Evolutionary conservation across 1,140 invertebrate genomes (phyloP).

Genomic region (Neuroterus valhalla): DNA sequence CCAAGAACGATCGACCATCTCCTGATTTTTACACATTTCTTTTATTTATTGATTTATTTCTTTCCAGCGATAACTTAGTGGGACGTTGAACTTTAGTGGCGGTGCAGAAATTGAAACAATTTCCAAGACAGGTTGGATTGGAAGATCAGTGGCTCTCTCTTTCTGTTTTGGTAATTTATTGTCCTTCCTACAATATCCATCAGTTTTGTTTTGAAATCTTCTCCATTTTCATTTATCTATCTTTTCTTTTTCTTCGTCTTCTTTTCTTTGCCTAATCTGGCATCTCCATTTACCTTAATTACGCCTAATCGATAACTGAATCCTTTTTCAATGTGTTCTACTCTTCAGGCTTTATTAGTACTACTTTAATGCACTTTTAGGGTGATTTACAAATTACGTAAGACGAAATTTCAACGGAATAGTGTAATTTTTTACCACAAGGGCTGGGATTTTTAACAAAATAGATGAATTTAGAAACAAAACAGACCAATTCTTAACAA

Average conservation of each 20-base stretch:
- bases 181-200: constrained; percentile 43
- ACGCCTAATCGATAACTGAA: constrained; percentile 9
- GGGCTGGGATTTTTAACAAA: too few species aligned
- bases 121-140: constrained; percentile 65
- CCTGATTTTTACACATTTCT: constrained; percentile 33
- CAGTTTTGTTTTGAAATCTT: constrained; percentile 40
- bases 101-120: constrained; percentile 55
- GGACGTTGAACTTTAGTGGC: constrained; percentile 67
- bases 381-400: too few species aligned
- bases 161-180: constrained; percentile 65
- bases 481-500: too few species aligned
- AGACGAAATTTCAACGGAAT: too few species aligned
- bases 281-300: constrained; percentile 33
- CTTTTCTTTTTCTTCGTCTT: constrained; percentile 21
- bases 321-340: background rate
- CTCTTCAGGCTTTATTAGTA: background rate
- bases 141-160: constrained; percentile 63
- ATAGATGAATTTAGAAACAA: too few species aligned
- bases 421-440: too few species aligned
- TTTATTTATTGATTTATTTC: constrained; percentile 61
- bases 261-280: constrained; percentile 12
- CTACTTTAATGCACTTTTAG: too few species aligned
- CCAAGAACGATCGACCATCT: constrained; percentile 36
- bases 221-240: constrained; percentile 26
- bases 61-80: constrained; percentile 72